Conservation (phyloP, 2,888 invertebrate species). For the Mythimna pallens region DNA sequence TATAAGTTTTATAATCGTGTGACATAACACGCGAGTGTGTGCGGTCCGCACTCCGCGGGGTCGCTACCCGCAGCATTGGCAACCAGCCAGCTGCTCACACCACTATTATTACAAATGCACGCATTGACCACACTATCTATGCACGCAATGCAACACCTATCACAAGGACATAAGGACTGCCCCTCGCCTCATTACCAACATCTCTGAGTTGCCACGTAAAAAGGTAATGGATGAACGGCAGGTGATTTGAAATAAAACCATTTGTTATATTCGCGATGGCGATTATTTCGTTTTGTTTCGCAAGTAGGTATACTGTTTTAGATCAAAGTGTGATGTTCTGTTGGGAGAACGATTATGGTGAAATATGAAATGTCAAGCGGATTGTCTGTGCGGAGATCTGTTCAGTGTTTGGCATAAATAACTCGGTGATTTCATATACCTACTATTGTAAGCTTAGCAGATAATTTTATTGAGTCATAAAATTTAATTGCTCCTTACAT, state of each 20-base stretch:
- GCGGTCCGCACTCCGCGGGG: conserved; percentile 65
- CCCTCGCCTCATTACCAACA: conserved; percentile 8
- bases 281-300: conserved; percentile 63
- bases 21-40: conserved; percentile 61
- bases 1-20: conserved; percentile 57
- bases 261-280: conserved; percentile 70
- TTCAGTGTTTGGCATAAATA: conserved; percentile 43
- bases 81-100: conserved; percentile 67
- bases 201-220: conserved; percentile 35
- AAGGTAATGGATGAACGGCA: conserved; percentile 74
- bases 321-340: conserved; percentile 67
- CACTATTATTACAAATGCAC: conserved; percentile 74
- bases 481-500: conserved; percentile 4
- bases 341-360: conserved; percentile 53
- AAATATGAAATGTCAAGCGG: conserved; percentile 67
- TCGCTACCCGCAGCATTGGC: conserved; percentile 76
- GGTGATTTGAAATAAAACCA: conserved; percentile 74
- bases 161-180: conserved; percentile 52
- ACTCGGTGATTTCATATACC: conserved; percentile 35
- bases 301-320: conserved; percentile 65
- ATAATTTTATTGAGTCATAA: conserved; percentile 32
- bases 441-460: conserved; percentile 24
- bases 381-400: conserved; percentile 19
- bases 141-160: conserved; percentile 55
- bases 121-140: conserved; percentile 55